Evolutionary conservation across 2,113 vertebrate species (phyloP).

Genomic region (Prolemur simus): DNA sequence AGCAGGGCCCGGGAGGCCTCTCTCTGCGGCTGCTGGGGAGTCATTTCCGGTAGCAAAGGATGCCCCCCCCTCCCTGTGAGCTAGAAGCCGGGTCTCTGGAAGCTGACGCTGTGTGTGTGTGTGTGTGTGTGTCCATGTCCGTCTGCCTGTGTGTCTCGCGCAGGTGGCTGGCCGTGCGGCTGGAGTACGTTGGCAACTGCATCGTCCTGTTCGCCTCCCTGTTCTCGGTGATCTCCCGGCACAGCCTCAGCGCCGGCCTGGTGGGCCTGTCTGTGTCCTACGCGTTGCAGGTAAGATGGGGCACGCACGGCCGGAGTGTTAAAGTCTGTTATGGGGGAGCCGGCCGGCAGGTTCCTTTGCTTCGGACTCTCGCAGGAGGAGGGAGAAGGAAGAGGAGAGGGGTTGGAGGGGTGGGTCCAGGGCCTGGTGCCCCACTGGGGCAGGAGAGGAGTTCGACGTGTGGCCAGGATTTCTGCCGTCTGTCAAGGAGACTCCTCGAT

Average conservation of each 20-base stretch:
- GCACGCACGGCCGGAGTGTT: fast-evolving
- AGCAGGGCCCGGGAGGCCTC: not conserved
- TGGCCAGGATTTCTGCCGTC: no score
- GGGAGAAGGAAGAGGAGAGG: not conserved
- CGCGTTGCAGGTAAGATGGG: constrained; percentile 90
- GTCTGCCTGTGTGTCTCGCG: not conserved
- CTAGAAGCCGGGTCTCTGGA: not conserved
- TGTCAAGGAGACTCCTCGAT: not conserved
- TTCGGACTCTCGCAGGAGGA: not conserved
- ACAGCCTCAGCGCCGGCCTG: constrained; percentile 91
- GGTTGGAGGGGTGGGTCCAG: not conserved
- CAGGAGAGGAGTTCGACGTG: fast-evolving
- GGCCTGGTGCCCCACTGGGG: not conserved
- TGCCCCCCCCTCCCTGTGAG: fast-evolving
- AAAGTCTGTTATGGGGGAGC: not conserved
- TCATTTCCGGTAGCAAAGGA: not conserved
- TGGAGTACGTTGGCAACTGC: constrained; percentile 96
- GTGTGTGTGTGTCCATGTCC: no score
- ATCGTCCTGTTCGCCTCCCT: constrained; percentile 93
- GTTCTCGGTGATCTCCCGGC: constrained; percentile 91
- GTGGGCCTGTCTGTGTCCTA: constrained; percentile 97
- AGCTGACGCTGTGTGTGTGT: not conserved
- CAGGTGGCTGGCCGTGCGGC: constrained; percentile 95
- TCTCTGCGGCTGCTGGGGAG: not conserved
- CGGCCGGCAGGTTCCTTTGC: not conserved